phyloP scores from a whole-genome alignment of 1,140 invertebrate genomes.

The Ectropis grisescens region DNA sequence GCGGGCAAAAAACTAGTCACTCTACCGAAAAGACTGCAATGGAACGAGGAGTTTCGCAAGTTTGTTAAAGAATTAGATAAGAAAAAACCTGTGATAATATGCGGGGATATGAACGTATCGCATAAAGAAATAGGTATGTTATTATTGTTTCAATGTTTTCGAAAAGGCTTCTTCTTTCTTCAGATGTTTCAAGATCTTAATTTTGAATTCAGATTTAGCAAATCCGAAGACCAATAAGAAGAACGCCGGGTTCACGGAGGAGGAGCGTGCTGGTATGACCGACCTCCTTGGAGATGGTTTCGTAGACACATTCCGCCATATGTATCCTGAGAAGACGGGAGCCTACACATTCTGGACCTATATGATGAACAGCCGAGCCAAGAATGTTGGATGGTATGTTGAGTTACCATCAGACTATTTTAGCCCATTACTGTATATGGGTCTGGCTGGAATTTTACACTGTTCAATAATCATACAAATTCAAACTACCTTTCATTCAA shows the following conservation, averaged over 20 bases:
- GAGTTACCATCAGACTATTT: no score
- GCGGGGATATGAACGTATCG: slow-evolving; percentile 97
- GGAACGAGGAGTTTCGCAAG: slow-evolving; percentile 87
- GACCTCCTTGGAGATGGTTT: slow-evolving; percentile 85
- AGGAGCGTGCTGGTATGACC: slow-evolving; percentile 93
- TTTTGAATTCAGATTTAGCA: slow-evolving; percentile 80
- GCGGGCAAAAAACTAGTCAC: slow-evolving; percentile 86
- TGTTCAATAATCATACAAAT: no score
- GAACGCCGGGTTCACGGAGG: slow-evolving; percentile 95
- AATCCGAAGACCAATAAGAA: slow-evolving; percentile 96
- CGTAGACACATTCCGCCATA: slow-evolving; percentile 89
- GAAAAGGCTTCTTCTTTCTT: no score
- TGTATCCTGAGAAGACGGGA: slow-evolving; percentile 88
- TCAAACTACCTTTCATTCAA: no score
- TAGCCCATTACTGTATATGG: no score
- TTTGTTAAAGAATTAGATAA: slow-evolving; percentile 86
- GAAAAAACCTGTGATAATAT: slow-evolving; percentile 94
- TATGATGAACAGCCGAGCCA: slow-evolving; percentile 85
- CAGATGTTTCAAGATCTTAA: no score
- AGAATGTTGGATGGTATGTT: slow-evolving; percentile 94
- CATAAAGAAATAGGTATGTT: slow-evolving; percentile 90
- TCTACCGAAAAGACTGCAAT: slow-evolving; percentile 89
- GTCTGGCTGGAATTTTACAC: no score
- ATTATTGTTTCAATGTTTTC: neutral
- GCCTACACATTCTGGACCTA: slow-evolving; percentile 97